Conservation (phyloP, 2,888 invertebrate species). For the Nebria brevicollis region DNA sequence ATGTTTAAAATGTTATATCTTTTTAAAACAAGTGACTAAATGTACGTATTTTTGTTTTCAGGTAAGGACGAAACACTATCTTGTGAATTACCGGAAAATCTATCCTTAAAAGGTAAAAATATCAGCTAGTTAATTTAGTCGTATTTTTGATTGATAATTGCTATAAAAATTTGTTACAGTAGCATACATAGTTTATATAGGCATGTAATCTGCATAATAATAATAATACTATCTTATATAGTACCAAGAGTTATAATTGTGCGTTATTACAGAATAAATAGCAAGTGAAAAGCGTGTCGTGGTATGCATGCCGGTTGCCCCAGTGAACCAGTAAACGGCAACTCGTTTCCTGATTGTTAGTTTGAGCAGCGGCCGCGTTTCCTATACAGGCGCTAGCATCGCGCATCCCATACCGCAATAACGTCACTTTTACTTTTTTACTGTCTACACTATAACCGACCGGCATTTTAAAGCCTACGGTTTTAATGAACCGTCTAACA, state of each 20-base stretch:
- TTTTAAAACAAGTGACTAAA: not conserved
- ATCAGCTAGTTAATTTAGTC: not conserved
- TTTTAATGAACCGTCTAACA: no score
- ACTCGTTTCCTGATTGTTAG: slow-evolving; percentile 13
- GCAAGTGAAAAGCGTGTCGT: slow-evolving; percentile 8
- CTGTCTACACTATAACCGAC: not conserved
- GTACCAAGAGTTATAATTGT: not conserved
- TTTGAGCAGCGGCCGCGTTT: slow-evolving; percentile 2
- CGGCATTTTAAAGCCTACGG: no score
- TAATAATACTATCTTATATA: not conserved
- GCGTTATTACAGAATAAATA: slow-evolving; percentile 14
- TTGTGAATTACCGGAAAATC: not conserved
- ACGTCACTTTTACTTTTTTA: not conserved
- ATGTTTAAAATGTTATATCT: not conserved
- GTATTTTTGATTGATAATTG: no score
- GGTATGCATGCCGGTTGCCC: slow-evolving; percentile 11
- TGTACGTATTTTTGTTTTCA: not conserved
- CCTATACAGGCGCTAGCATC: slow-evolving; percentile 9
- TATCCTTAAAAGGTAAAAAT: not conserved
- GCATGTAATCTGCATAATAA: not conserved
- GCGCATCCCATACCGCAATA: not conserved
- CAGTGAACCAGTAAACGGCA: slow-evolving; percentile 15
- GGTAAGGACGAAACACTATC: not conserved
- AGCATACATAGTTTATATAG: not conserved
- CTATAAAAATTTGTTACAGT: not conserved